Evolutionary conservation across 2,797 vertebrate genomes (phyloP), one percentile per base, ranked within the genome.

Genomic region (Esox lucius): DNA sequence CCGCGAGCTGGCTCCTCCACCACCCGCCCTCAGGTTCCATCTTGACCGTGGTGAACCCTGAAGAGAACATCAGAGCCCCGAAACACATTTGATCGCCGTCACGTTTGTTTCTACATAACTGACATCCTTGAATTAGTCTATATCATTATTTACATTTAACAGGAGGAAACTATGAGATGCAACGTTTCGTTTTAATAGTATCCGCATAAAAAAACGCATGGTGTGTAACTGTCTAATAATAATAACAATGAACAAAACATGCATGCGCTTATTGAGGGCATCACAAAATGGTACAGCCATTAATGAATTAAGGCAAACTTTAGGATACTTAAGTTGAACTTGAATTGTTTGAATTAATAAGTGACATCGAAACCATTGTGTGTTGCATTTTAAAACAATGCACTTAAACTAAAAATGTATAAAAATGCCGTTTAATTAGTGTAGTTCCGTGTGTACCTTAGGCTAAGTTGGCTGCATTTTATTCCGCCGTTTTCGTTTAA

Each of bases 1-100:
- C 80, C 24, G 93, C 94, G 53, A 94, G 91, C 77, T 92, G 89
- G 71, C 90, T 92, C 87, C 88, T 91, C 94, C 94, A 94, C 93
- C 94, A 95, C 31, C 89, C 91, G 62, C 91, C 87, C 71, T 95
- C 93, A 86, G 91, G 87, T 85, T 77, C 87, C 81, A 81, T 84
- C 68, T 81, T 82, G 80, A 86, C 85, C 79, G 86, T 82, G 75
- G 89, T 81, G 83, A 71, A 15, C n/a, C 56, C 56, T 61, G 56
- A 61, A 6, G 68, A 75, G 68, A 62, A 68, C 76, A 68, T 16
- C 15, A 66, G 64, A 15, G 31, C 2, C 26, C 26, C 26, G 15
- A 22, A 5, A 61, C 22, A 24, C 9, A 61, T 61, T 24, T 24
- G 56, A 61, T 26, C 22, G 9, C 53, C n/a, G n/a, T 11, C 53